These are phyloP conservation scores for Drosophila parvula DNA, from an alignment of 1,140 invertebrate genomes.

Conservation along the genomic window DNA sequence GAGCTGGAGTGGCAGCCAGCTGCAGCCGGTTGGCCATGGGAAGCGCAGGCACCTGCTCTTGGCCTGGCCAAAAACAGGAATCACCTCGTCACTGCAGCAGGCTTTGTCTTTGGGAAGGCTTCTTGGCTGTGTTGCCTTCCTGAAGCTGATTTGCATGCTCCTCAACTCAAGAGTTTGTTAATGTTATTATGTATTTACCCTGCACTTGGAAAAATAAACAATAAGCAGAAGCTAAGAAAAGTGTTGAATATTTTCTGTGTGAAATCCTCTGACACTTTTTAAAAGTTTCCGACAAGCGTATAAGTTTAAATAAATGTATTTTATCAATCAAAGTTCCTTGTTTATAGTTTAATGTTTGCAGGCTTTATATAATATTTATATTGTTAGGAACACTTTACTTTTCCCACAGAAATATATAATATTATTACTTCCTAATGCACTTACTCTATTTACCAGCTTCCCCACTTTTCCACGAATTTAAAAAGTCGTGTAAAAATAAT, in stretches of 20 bases:
- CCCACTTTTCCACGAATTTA: neutral
- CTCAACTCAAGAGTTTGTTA: slow-evolving; percentile 53
- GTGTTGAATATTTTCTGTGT: neutral
- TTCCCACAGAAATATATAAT: neutral
- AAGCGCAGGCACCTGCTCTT: slow-evolving; percentile 47
- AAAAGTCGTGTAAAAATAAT: no score
- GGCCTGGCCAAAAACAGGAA: slow-evolving; percentile 58
- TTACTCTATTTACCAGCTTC: neutral
- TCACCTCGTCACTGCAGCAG: slow-evolving; percentile 49
- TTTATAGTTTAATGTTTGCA: neutral
- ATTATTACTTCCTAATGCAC: neutral
- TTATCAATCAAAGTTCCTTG: no score
- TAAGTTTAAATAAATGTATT: no score
- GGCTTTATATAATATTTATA: neutral
- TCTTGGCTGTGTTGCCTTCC: slow-evolving; percentile 25
- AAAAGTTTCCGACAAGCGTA: no score
- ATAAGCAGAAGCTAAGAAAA: no score
- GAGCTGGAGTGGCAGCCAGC: slow-evolving; percentile 12
- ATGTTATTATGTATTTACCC: slow-evolving; percentile 65
- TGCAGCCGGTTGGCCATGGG: slow-evolving; percentile 47
- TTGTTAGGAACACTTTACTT: neutral
- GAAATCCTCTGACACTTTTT: no score
- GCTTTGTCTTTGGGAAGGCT: slow-evolving; percentile 46
- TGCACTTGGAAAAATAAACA: slow-evolving; percentile 23
- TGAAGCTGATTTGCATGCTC: slow-evolving; percentile 71